Evolutionary conservation across 2,888 invertebrate species (phyloP).

Genomic region (Carterocephalus palaemon): DNA sequence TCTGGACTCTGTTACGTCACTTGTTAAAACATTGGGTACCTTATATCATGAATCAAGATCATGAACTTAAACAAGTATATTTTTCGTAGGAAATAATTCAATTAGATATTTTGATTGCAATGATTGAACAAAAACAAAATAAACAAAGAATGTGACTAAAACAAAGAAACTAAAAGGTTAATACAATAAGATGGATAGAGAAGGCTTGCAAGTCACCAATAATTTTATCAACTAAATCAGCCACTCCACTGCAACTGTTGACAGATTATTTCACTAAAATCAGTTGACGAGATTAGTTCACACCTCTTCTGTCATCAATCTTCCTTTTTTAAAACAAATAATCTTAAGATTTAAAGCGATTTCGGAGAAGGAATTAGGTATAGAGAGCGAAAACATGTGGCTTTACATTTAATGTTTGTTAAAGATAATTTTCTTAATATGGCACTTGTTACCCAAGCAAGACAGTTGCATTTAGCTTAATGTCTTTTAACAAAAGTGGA

Average conservation of each 20-base stretch:
- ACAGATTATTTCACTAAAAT: conserved; percentile 29
- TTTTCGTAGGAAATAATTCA: conserved; percentile 10
- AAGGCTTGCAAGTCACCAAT: too few relatives aligned
- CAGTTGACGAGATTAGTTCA: conserved; percentile 45
- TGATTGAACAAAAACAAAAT: neutral
- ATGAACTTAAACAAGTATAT: too few relatives aligned
- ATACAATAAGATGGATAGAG: too few relatives aligned
- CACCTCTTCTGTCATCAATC: conserved; percentile 63
- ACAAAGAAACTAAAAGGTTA: conserved; percentile 3
- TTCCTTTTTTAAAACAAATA: conserved; percentile 53
- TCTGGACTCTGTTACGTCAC: too few relatives aligned
- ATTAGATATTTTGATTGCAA: neutral
- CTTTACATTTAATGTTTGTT: conserved; percentile 40
- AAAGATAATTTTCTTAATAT: conserved; percentile 7
- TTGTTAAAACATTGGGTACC: too few relatives aligned
- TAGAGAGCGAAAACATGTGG: conserved; percentile 38
- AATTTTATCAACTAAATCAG: conserved; percentile 1
- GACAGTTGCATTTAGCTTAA: neutral
- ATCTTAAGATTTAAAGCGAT: conserved; percentile 49
- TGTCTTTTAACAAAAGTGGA: conserved; percentile 21
- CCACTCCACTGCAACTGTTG: conserved; percentile 32
- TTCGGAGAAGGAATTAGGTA: conserved; percentile 39
- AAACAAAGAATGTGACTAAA: conserved; percentile 12
- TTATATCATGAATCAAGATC: too few relatives aligned
- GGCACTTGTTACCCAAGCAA: neutral